Evolutionary conservation across 2,888 invertebrate species (phyloP).

Genomic region (Mimachlamys varia): DNA sequence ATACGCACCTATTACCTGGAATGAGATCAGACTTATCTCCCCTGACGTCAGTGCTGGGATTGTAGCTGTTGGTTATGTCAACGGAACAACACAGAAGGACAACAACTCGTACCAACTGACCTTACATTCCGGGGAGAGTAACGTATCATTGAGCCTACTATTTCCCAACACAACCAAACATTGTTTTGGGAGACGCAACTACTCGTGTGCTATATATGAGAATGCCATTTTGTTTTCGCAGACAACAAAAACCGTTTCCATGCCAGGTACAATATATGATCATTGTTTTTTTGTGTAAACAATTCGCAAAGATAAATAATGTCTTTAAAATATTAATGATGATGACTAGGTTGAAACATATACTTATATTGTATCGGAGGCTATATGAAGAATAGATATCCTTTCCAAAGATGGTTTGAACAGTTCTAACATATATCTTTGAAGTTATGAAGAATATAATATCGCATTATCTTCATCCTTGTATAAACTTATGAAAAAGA

Average conservation of each 20-base stretch:
- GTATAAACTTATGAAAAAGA: too few species aligned
- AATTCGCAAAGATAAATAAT: too few species aligned
- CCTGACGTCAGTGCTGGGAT: not conserved
- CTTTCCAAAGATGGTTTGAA: too few species aligned
- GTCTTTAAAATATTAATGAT: too few species aligned
- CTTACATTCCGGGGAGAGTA: not conserved
- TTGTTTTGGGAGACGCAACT: not conserved
- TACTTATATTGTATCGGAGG: too few species aligned
- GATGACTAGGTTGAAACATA: too few species aligned
- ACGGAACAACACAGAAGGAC: not conserved
- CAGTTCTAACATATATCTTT: too few species aligned
- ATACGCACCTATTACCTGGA: not conserved
- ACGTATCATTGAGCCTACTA: not conserved
- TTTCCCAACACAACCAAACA: constrained; percentile 1
- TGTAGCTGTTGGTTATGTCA: not conserved
- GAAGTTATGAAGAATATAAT: too few species aligned
- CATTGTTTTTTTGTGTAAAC: too few species aligned
- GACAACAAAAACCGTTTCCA: not conserved
- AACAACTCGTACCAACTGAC: not conserved
- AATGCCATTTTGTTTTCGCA: not conserved
- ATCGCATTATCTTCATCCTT: too few species aligned
- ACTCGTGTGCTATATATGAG: not conserved
- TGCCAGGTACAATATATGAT: not conserved
- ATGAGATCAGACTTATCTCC: not conserved
- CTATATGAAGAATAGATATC: too few species aligned